Conservation (phyloP, 2,888 invertebrate species). For the Notocelia uddmanniana region DNA sequence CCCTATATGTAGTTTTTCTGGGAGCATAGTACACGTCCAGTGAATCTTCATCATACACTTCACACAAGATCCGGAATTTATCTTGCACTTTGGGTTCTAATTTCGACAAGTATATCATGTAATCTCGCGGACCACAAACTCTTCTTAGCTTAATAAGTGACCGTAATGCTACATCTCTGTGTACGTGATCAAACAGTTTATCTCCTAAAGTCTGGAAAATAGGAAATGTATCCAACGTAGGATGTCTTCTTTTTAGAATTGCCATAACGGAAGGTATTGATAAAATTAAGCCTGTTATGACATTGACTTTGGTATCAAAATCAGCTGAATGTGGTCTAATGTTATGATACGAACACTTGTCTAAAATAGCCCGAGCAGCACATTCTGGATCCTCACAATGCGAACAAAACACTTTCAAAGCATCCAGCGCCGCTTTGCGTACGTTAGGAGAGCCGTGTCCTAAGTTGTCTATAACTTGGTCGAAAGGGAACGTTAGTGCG, state of each 20-base stretch:
- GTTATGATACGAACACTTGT: slow-evolving; percentile 88
- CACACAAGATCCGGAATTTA: slow-evolving; percentile 77
- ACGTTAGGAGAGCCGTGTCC: slow-evolving; percentile 93
- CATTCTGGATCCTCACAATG: slow-evolving; percentile 89
- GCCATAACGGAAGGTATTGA: slow-evolving; percentile 88
- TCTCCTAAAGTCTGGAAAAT: slow-evolving; percentile 84
- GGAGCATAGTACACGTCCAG: slow-evolving; percentile 80
- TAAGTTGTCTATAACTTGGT: slow-evolving; percentile 91
- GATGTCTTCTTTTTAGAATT: slow-evolving; percentile 81
- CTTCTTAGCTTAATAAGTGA: slow-evolving; percentile 90
- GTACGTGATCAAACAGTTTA: slow-evolving; percentile 80
- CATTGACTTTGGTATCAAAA: slow-evolving; percentile 80
- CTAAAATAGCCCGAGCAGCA: slow-evolving; percentile 87
- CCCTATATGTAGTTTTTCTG: slow-evolving; percentile 64
- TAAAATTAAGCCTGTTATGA: slow-evolving; percentile 88
- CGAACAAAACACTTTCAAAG: slow-evolving; percentile 89
- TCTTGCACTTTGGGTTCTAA: slow-evolving; percentile 81
- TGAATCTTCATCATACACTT: slow-evolving; percentile 79
- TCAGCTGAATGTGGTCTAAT: slow-evolving; percentile 83
- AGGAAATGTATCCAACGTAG: slow-evolving; percentile 78
- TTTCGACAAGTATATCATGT: slow-evolving; percentile 84
- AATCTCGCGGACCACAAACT: slow-evolving; percentile 88
- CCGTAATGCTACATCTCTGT: slow-evolving; percentile 90
- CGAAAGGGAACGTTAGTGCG: slow-evolving; percentile 89
- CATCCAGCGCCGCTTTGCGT: slow-evolving; percentile 92